Evolutionary conservation across 2,113 vertebrate genomes (phyloP).

Genomic region (Neolamprologus modestus): DNA sequence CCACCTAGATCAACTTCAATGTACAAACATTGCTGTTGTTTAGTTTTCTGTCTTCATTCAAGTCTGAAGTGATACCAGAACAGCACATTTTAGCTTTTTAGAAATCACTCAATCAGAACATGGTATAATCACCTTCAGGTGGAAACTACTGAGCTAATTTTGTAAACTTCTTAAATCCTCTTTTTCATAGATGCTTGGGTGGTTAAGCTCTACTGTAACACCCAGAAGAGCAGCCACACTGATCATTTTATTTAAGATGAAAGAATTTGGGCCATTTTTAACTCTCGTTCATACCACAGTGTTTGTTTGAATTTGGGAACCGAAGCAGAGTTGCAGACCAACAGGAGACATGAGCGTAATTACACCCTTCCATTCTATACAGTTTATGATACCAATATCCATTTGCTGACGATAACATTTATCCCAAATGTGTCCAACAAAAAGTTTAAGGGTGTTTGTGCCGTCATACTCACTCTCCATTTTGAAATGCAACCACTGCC

Average conservation of each 20-base stretch:
- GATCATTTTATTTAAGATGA: background rate
- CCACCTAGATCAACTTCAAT: background rate
- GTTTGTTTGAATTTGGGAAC: background rate
- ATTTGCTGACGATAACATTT: background rate
- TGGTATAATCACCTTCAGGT: background rate
- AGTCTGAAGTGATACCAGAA: background rate
- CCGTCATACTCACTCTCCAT: conserved; percentile 87
- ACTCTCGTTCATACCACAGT: background rate
- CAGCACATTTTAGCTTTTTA: background rate
- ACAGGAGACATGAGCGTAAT: background rate
- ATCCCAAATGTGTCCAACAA: background rate
- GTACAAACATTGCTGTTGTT: background rate
- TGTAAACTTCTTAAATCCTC: background rate
- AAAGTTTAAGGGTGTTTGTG: background rate
- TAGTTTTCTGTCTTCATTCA: background rate
- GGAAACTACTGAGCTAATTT: background rate
- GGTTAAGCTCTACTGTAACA: background rate
- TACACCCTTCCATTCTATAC: background rate
- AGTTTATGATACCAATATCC: background rate
- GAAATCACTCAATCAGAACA: background rate
- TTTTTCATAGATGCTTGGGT: background rate
- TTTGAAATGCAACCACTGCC: conserved; percentile 97
- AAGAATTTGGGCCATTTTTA: background rate
- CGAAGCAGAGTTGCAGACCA: background rate
- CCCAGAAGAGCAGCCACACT: background rate